A percentile compares a stretch with the other conserved stretches of the same genome.
These are phyloP conservation scores for Prionace glauca DNA, from an alignment of 2,797 vertebrate species.

Conservation along the genomic window DNA sequence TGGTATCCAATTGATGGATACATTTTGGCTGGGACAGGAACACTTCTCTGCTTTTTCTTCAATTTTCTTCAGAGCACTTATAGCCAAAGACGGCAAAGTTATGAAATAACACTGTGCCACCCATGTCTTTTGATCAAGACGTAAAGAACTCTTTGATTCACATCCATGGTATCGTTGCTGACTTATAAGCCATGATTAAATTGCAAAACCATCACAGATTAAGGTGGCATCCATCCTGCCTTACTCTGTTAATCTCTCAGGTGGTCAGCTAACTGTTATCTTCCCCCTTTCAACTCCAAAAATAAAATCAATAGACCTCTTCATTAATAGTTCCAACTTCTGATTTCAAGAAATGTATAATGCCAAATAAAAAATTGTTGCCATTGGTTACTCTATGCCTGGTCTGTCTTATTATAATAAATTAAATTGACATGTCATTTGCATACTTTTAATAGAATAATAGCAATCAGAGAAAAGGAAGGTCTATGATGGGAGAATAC, in stretches of 20 bases:
- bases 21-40: too few species aligned
- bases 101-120: too few species aligned
- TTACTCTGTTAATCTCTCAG: background rate
- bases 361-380: background rate
- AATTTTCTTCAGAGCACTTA: background rate
- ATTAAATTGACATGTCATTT: background rate
- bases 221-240: background rate
- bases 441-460: background rate
- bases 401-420: background rate
- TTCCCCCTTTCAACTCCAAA: background rate
- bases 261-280: too few species aligned
- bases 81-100: background rate
- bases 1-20: too few species aligned
- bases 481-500: background rate
- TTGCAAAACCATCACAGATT: background rate
- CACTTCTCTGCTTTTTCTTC: too few species aligned
- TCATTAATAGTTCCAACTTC: background rate
- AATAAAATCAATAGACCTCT: background rate
- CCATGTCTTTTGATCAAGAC: too few species aligned
- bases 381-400: background rate
- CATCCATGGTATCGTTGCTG: too few species aligned
- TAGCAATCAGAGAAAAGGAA: background rate
- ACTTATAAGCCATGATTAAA: background rate
- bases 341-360: background rate
- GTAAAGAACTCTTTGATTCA: too few species aligned